These are phyloP conservation scores for Lerista edwardsae DNA, from an alignment of 2,797 vertebrate species.

Conservation along the genomic window DNA sequence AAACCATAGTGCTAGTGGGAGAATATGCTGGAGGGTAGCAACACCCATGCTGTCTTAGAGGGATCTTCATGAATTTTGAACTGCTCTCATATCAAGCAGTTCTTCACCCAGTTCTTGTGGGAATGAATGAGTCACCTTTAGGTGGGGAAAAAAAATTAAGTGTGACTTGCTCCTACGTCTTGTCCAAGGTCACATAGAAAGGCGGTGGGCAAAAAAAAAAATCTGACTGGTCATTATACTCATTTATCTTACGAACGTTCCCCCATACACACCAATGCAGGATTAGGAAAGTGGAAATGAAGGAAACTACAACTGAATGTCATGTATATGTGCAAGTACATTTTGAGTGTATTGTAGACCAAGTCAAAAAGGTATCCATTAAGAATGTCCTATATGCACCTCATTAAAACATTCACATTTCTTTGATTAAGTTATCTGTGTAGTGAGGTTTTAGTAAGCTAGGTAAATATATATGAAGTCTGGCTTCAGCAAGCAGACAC, in stretches of 20 bases:
- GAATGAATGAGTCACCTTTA: not conserved
- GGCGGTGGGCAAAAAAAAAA: not conserved
- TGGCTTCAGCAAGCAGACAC: slow-evolving; percentile 25
- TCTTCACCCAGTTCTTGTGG: too few species aligned
- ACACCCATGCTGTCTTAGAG: too few species aligned
- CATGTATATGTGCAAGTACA: too few species aligned
- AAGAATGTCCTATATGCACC: slow-evolving; percentile 30
- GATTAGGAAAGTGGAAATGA: too few species aligned
- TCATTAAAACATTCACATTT: slow-evolving; percentile 41
- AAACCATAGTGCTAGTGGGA: too few species aligned
- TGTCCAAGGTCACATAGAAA: not conserved
- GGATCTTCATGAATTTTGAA: too few species aligned
- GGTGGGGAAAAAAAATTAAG: not conserved
- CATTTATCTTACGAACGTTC: not conserved
- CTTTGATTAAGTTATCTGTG: slow-evolving; percentile 25
- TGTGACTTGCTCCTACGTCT: not conserved
- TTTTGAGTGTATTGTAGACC: too few species aligned
- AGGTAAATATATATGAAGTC: slow-evolving; percentile 8
- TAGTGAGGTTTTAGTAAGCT: slow-evolving; percentile 44
- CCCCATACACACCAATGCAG: too few species aligned
- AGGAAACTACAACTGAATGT: too few species aligned
- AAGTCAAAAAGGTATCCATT: not conserved
- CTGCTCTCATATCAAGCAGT: too few species aligned
- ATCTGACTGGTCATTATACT: not conserved
- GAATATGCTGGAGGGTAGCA: too few species aligned